These are phyloP conservation scores for Clarias platycephalus DNA, from an alignment of 2,797 vertebrate species.

Conservation along the genomic window DNA sequence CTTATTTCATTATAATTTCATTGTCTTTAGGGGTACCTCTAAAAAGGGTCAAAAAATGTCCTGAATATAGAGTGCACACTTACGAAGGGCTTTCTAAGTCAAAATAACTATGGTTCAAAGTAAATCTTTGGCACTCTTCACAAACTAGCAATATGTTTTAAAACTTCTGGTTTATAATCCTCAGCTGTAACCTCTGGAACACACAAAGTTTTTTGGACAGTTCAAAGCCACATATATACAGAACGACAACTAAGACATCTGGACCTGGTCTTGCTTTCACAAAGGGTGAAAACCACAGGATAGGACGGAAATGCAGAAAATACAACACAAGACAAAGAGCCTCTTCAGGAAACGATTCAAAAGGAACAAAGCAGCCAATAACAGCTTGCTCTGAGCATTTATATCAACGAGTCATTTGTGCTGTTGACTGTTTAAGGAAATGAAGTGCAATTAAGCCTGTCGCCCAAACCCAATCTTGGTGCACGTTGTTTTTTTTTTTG, in stretches of 20 bases:
- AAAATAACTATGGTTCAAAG: constrained; percentile 22
- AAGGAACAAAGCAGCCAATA: constrained; percentile 55
- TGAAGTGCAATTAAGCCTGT: constrained; percentile 66
- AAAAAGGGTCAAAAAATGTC: background rate
- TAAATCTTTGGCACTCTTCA: constrained; percentile 48
- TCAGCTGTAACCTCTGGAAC: constrained; percentile 46
- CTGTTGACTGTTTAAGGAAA: constrained; percentile 63
- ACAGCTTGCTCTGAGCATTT: constrained; percentile 57
- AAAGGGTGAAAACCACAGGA: constrained; percentile 44
- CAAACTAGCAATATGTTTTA: constrained; percentile 56
- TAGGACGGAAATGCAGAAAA: constrained; percentile 48
- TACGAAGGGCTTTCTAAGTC: constrained; percentile 22
- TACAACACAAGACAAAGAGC: constrained; percentile 57
- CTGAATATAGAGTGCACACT: constrained; percentile 7
- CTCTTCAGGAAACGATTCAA: constrained; percentile 64
- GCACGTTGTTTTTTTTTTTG: constrained; percentile 68
- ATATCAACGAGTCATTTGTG: constrained; percentile 66
- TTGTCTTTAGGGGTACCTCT: too few species aligned
- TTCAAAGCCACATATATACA: constrained; percentile 49
- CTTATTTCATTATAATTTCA: too few species aligned
- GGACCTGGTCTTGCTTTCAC: constrained; percentile 40
- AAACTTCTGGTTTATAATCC: constrained; percentile 57
- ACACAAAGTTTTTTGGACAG: constrained; percentile 54
- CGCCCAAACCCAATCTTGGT: constrained; percentile 63
- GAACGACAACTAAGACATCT: constrained; percentile 65